Evolutionary conservation across 2,113 vertebrate species (phyloP).

Genomic region (Lepisosteus oculatus): DNA sequence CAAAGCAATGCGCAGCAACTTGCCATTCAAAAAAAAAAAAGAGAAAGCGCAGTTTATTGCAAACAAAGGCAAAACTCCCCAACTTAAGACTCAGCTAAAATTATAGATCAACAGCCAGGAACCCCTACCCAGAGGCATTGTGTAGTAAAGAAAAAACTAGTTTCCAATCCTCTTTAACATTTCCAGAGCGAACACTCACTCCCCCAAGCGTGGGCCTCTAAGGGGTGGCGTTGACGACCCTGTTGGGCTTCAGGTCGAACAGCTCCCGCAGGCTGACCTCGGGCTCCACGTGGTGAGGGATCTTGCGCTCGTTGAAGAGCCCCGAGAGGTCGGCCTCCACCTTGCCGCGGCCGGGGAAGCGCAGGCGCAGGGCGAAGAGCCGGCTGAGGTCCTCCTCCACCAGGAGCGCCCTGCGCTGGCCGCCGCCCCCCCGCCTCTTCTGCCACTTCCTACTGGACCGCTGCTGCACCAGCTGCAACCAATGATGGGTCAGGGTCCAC

Average conservation of each 20-base stretch:
- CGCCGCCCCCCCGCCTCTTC: slow-evolving; percentile 49
- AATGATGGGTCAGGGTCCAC: not conserved
- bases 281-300: slow-evolving; percentile 58
- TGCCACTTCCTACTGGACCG: slow-evolving; percentile 61
- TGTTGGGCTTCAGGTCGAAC: slow-evolving; percentile 48
- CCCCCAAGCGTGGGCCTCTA: not conserved
- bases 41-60: too few species aligned
- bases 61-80: too few species aligned
- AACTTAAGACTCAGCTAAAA: too few species aligned
- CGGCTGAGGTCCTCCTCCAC: slow-evolving; percentile 62
- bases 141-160: not conserved
- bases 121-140: too few species aligned
- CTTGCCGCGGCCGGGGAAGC: slow-evolving; percentile 52
- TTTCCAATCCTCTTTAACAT: slow-evolving; percentile 14
- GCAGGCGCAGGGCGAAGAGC: slow-evolving; percentile 64
- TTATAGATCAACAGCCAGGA: too few species aligned
- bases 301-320: slow-evolving; percentile 75
- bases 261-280: slow-evolving; percentile 67
- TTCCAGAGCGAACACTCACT: not conserved
- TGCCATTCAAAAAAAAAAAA: too few species aligned
- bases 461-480: slow-evolving; percentile 26
- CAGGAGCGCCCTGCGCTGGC: slow-evolving; percentile 25
- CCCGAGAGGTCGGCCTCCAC: slow-evolving; percentile 62
- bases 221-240: not conserved
- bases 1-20: too few species aligned